Evolutionary conservation across 2,797 vertebrate species (phyloP), one percentile per base, ranked within the genome.

Genomic region (Jordanella pulchra): DNA sequence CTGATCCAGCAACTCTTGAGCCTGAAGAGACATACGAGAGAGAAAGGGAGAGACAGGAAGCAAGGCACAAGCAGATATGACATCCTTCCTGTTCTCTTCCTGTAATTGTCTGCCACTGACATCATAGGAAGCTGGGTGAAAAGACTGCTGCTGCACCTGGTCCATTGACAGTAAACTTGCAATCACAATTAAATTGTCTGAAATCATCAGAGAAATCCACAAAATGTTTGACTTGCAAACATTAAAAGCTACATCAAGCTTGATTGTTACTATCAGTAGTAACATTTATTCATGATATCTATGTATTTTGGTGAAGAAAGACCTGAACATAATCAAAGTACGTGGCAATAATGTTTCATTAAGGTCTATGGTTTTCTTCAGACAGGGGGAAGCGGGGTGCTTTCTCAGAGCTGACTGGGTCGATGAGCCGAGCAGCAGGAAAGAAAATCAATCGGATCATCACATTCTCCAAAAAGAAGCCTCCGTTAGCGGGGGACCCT

Each of bases 381-480:
- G 97, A 89, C 60, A 96, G 96, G 86, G 95, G 88, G 67, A 98
- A 98, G 90, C 96, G 95, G 27, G 95, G 96, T 0, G 93, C 97
- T 0, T 94, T 99, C 87, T 97, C 98, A 0, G 98, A 99, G 77
- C 92, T 99, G 78, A 99, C 97, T 42, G 98, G 97, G 61, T 97
- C 97, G 0, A 93, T 99, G 95, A 98, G 97, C 89, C 94, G 97
- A 47, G 97, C 95, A 0, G 98, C 98, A 0, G 98, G 98, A 48
- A 96, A 96, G 85, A 99, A 98, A 90, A 99, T 99, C 92, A 99
- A 95, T 76, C 95, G 96, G 60, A 99, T 99, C 91, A 99, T 99
- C 91, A 97, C 96, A 82, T 99, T 99, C 91, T 98, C 97, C 81
- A 99, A 98, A 88, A 96, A 96, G 91, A 99, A 99, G 85, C 92